Conservation (phyloP, 2,888 invertebrate genomes). For the Lasioglossum morio region DNA sequence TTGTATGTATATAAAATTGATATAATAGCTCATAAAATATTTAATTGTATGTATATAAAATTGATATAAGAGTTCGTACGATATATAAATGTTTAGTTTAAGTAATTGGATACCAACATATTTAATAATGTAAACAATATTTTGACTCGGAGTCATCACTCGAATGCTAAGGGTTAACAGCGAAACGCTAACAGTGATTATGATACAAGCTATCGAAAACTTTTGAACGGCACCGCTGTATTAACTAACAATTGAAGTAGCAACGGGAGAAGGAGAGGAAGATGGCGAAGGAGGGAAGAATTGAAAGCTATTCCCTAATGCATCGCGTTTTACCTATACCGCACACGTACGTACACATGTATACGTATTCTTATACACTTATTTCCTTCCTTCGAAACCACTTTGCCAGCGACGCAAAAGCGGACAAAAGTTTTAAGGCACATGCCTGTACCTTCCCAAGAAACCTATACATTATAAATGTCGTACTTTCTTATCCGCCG, state of each 20-base stretch:
- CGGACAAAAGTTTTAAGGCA: slow-evolving; percentile 79
- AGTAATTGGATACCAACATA: no score
- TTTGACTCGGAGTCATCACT: no score
- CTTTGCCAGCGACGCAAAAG: slow-evolving; percentile 73
- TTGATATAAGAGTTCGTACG: no score
- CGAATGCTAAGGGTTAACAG: no score
- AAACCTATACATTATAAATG: slow-evolving; percentile 81
- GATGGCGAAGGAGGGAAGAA: slow-evolving; percentile 18
- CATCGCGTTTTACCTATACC: slow-evolving; percentile 43
- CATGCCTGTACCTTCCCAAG: slow-evolving; percentile 78
- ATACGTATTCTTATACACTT: slow-evolving; percentile 70
- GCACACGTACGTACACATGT: slow-evolving; percentile 39
- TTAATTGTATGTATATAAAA: no score
- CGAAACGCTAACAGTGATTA: neutral
- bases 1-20: no score
- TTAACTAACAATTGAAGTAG: slow-evolving; percentile 21
- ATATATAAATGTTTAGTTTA: no score
- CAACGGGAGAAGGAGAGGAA: neutral
- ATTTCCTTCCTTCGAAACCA: slow-evolving; percentile 74
- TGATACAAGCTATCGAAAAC: neutral
- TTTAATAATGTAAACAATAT: no score
- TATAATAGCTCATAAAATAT: no score
- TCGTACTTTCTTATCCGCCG: slow-evolving; percentile 64
- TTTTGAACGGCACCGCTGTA: neutral
- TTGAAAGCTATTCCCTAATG: slow-evolving; percentile 44